Evolutionary conservation across 2,888 invertebrate species (phyloP).

Genomic region (Trichogramma dendrolimi): DNA sequence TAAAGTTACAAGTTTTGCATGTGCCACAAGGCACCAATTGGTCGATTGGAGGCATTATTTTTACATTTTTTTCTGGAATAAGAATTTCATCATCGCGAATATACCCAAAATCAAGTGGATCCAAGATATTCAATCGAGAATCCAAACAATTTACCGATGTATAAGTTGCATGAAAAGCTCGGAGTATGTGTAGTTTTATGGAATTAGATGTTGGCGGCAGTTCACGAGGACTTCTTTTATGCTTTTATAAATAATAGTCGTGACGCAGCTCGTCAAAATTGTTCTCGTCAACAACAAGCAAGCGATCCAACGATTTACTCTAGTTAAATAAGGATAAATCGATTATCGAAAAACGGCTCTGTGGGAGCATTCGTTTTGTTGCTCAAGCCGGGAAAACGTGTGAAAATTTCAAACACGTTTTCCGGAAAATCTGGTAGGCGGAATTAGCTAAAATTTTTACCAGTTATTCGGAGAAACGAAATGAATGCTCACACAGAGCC

Average conservation of each 20-base stretch:
- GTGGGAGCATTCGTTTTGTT: no score
- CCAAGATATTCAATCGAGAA: no score
- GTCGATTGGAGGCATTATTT: constrained; percentile 2
- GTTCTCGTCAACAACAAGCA: constrained; percentile 38
- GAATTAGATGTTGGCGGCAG: not conserved
- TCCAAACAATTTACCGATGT: no score
- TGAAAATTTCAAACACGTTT: no score
- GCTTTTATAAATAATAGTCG: constrained; percentile 40
- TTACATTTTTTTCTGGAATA: not conserved
- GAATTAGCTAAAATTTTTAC: no score
- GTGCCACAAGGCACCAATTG: constrained; percentile 1
- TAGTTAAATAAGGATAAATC: no score
- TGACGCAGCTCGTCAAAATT: constrained; percentile 26
- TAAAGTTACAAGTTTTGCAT: not conserved
- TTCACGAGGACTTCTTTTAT: no score
- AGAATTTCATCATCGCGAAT: not conserved
- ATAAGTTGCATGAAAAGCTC: constrained; percentile 3
- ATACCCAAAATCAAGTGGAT: constrained; percentile 1
- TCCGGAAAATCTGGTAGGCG: no score
- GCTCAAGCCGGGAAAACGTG: no score
- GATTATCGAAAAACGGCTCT: no score
- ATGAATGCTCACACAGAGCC: no score
- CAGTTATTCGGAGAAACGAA: no score
- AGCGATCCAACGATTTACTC: constrained; percentile 37
- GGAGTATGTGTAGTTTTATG: not conserved